Base-by-base conservation (phyloP, 1,140 invertebrate species). In the Portunus trituberculatus region DNA sequence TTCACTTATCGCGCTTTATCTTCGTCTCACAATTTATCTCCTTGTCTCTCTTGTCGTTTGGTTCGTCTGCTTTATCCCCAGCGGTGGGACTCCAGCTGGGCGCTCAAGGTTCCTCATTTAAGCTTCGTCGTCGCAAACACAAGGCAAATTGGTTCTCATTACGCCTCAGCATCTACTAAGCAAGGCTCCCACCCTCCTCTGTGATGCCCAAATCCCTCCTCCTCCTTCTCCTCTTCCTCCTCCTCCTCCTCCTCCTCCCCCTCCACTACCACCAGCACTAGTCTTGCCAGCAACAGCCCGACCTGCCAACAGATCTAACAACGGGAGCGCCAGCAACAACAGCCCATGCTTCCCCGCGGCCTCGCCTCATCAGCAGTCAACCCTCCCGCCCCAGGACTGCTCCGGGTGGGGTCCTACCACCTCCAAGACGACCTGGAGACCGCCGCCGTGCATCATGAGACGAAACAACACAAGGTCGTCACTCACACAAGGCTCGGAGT, bases 91-190 rank as follows among this genome's bases (percentile, higher is more conserved):
- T 76, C 67, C 67, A 25, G 67, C 67, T 76, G 20, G 25, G 67
- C 67, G 67, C 20, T n/a, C 67, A 76, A 76, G 67, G 67, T n/a
- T n/a, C 67, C 67, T n/a, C 67, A 76, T n/a, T n/a, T n/a, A 8
- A 25, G 67, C 67, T 76, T 76, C 67, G 20, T 76, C 67, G 67
- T 76, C 67, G 67, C 67, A 76, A 91, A 32, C 52, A 25, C 90
- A 91, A 91, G 52, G 90, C 90, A 91, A 91, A 76, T 91, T 76
- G 52, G 6, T 76, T 91, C 90, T 91, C 90, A 91, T 91, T 91
- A 91, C 67, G 90, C 59, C 52, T 91, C 90, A 31, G 29, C 59
- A 76, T 91, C 90, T 48, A 76, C 90, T 76, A 91, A 91, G 31
- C 59, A 91, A 59, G 48, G 67, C 28, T 28, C 39, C 46, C 46